Percentiles rank a stretch among this genome's conserved stretches.
These are phyloP conservation scores for Triops cancriformis DNA, from an alignment of 1,140 invertebrate species.

Conservation along the genomic window DNA sequence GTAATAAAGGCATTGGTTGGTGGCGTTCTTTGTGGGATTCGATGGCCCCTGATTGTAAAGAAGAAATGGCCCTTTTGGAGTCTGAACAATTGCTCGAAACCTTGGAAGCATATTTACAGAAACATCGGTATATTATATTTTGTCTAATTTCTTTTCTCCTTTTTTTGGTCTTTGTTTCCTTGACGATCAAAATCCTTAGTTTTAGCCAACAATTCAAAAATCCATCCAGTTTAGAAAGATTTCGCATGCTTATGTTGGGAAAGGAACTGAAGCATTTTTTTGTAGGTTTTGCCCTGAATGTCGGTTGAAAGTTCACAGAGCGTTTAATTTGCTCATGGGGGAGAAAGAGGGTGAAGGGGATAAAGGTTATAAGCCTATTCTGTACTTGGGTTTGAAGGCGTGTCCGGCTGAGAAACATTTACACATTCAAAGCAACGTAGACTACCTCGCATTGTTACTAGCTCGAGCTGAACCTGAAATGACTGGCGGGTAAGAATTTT, in stretches of 20 bases:
- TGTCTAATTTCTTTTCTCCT: no score
- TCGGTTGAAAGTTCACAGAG: constrained; percentile 76
- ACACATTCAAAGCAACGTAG: constrained; percentile 73
- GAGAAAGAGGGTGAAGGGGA: constrained; percentile 73
- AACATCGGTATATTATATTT: constrained; percentile 55
- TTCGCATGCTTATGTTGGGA: background rate
- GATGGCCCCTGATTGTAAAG: constrained; percentile 70
- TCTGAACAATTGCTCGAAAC: constrained; percentile 69
- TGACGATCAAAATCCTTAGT: no score
- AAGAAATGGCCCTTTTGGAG: constrained; percentile 77
- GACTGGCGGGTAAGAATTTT: constrained; percentile 54
- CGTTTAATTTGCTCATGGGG: constrained; percentile 75
- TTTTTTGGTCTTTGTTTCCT: no score
- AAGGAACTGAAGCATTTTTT: constrained; percentile 1
- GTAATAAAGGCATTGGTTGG: constrained; percentile 49
- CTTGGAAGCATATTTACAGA: constrained; percentile 76
- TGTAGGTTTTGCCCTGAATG: constrained; percentile 80
- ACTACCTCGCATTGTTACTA: constrained; percentile 79
- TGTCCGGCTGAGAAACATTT: constrained; percentile 77
- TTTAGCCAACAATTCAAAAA: no score
- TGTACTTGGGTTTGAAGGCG: constrained; percentile 76
- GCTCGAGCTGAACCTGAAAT: constrained; percentile 79
- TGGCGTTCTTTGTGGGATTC: constrained; percentile 64
- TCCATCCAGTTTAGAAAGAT: background rate
- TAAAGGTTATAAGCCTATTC: constrained; percentile 73